These are phyloP conservation scores for Paraescarpia echinospica DNA, from an alignment of 1,140 invertebrate genomes.

Conservation along the genomic window DNA sequence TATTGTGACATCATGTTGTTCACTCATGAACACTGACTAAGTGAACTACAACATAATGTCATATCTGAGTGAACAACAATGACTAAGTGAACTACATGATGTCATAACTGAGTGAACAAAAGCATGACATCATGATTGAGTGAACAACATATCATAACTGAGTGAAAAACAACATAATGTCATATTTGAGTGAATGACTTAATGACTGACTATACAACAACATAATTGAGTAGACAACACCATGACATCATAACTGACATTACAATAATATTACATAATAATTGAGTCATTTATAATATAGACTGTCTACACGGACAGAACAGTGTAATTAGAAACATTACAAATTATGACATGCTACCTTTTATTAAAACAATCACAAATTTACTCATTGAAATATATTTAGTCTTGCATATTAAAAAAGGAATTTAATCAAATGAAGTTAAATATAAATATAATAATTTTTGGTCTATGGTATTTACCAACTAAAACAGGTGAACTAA, in stretches of 20 bases:
- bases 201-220: no score
- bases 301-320: neutral
- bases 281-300: neutral
- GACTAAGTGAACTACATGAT: no score
- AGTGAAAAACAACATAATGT: no score
- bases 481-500: neutral
- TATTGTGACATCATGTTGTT: neutral
- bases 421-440: neutral
- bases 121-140: no score
- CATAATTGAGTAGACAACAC: no score
- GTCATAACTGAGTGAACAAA: no score
- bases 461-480: neutral
- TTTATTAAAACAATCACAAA: neutral
- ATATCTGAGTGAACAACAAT: no score
- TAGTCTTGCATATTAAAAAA: neutral
- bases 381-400: neutral
- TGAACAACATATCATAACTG: no score
- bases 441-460: neutral
- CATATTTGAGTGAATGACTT: no score
- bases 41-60: no score
- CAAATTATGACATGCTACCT: neutral
- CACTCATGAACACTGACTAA: no score
- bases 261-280: neutral
- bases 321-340: neutral
- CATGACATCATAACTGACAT: no score